Base-by-base conservation (phyloP, 1,140 invertebrate genomes). In the Paracyclopina nana region DNA sequence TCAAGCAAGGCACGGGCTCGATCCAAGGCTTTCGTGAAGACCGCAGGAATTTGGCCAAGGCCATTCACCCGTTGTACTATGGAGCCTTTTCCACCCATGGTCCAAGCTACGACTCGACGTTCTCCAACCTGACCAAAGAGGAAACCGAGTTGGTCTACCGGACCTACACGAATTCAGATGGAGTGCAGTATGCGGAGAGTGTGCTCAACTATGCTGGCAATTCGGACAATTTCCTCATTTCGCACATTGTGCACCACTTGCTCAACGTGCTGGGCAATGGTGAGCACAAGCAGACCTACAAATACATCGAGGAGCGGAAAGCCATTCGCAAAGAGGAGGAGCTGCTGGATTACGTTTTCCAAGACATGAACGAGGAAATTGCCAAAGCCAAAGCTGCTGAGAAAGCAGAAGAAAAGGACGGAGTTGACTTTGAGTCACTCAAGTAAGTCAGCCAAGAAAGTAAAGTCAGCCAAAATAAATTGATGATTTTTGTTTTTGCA, bases 61-160 rank as follows among this genome's bases (percentile, higher is more conserved):
- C 62, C 61, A 84, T 91, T 1, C 85, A 85, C 61, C 84, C 88
- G 0, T 65, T 94, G 2, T 83, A 87, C 62, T 95, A 95, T 63
- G 91, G 90, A 0, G 79, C 88, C 3, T 97, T 88, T 69, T 80
- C 84, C 29, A 90, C 86, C 1, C 92, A 92, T 68, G 88, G 88
- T 2, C 92, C 92, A 0, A 77, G 77, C 16, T 90, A 88, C 65
- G 91, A 97, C 64, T 91, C 87, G 0, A 88, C 85, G 1, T 95
- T 94, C 69, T 76, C 91, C 0, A 92, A 85, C 60, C 66, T 97
- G 18, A 85, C 77, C 9, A 86, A 91, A 62, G 84, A 91, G 55
- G 91, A 97, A 61, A 82, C 83, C 1, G 86, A 94, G 59, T 62
- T 97, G 53, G 74, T 98, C 1, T 77, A 84, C 58, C 75, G 80